Base-by-base conservation (phyloP, 1,140 invertebrate species). In the Drosophila littoralis region DNA sequence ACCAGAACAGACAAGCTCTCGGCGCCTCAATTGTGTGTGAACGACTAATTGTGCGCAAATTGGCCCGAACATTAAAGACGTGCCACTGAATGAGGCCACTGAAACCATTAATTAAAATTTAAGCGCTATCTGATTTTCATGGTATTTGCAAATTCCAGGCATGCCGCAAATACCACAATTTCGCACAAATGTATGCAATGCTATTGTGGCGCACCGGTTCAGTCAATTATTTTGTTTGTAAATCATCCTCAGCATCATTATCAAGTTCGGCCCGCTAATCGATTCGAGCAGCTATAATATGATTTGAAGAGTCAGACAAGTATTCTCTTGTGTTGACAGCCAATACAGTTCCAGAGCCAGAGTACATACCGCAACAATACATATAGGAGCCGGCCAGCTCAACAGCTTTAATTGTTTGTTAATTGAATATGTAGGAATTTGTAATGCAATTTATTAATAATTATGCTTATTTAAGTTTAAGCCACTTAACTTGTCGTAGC, bases 11-110 rank as follows among this genome's bases (percentile, higher is more conserved):
- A 28, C 22, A 5, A 4, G 4, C 5, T 35, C 5, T 51, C 28
- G 9, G 33, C 57, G 33, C 15, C 48, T 66, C 35, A 72, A 66
- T 58, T 58, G 58, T 22, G n/a, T 50, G 60, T 42, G 10, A 33
- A 5, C 9, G 28, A 17, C 43, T 57, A 58, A 51, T 55, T 51
- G 51, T 33, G 35, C 43, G 35, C 45, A 36, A 48, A 50, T 55
- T 17, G 33, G 5, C 22, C 6, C 58, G 40, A 13, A 38, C 17
- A 54, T 36, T 65, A 54, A 54, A 55, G 54, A 35, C 35, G 15
- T n/a, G 13, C 7, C 5, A 1, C 32, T 32, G n/a, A 22, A 17
- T 51, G 50, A 22, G 61, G 22, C 12, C 38, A 59, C 35, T n/a
- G 5, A 57, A 54, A 35, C 35, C 38, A 43, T 10, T 45, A 64